Percentiles rank a stretch among this genome's conserved stretches.
Evolutionary conservation across 1,140 invertebrate genomes (phyloP).

Genomic region (Aporrectodea caliginosa): DNA sequence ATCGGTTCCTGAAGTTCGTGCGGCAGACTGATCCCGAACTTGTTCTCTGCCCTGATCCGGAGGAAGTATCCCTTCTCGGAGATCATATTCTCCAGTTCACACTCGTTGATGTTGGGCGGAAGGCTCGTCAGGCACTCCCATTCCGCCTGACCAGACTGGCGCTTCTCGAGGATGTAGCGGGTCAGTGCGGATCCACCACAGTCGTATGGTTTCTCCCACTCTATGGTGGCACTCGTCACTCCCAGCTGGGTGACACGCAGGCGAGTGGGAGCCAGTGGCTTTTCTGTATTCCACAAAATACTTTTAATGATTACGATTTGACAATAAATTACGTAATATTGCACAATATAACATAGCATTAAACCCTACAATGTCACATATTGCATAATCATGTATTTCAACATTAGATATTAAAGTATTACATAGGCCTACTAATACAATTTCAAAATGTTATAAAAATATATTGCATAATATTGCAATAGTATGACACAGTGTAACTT

Average conservation of each 20-base stretch:
- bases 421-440: too few species aligned
- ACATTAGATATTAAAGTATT: too few species aligned
- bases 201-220: conserved; percentile 69
- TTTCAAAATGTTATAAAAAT: too few species aligned
- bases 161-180: conserved; percentile 46
- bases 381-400: too few species aligned
- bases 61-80: conserved; percentile 90
- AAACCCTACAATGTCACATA: too few species aligned
- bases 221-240: conserved; percentile 67
- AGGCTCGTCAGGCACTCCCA: conserved; percentile 21
- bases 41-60: conserved; percentile 81
- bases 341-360: too few species aligned
- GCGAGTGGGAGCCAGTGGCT: conserved; percentile 66
- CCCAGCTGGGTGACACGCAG: conserved; percentile 67
- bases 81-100: conserved; percentile 71
- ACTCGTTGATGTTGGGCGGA: conserved; percentile 7
- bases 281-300: conserved; percentile 56
- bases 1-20: conserved; percentile 68
- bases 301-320: not conserved
- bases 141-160: conserved; percentile 32
- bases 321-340: not conserved
- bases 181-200: conserved; percentile 65
- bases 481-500: too few species aligned
- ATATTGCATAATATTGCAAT: too few species aligned
- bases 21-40: conserved; percentile 68